A percentile compares a stretch with the other conserved stretches of the same genome.
Evolutionary conservation across 2,113 vertebrate species (phyloP).

Genomic region (Ammospiza caudacuta): DNA sequence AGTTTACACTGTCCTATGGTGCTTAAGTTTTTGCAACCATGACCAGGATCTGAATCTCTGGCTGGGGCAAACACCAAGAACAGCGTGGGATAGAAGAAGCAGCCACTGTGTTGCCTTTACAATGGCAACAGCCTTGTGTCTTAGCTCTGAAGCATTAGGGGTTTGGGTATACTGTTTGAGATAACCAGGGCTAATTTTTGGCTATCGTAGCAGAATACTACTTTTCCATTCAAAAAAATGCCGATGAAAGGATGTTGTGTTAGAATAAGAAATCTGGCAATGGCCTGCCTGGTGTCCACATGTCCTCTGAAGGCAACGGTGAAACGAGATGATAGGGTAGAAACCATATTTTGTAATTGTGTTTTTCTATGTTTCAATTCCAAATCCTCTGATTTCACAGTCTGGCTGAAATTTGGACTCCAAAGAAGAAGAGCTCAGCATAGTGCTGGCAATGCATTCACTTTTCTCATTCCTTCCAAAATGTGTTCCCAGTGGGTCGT

Average conservation of each 20-base stretch:
- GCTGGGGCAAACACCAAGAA: not conserved
- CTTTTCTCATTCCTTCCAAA: slow-evolving; percentile 23
- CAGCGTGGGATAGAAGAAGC: not conserved
- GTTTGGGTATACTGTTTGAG: not conserved
- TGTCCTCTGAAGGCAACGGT: slow-evolving; percentile 17
- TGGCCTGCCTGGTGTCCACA: not conserved
- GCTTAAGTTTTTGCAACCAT: not conserved
- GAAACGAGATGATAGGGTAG: slow-evolving; percentile 21
- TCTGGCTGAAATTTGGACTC: slow-evolving; percentile 20
- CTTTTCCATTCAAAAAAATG: not conserved
- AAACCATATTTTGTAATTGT: slow-evolving; percentile 30
- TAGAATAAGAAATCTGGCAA: not conserved
- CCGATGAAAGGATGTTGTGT: not conserved
- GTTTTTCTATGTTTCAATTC: slow-evolving; percentile 48
- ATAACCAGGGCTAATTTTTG: not conserved
- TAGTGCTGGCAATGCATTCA: slow-evolving; percentile 5
- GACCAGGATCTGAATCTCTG: not conserved
- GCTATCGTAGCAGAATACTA: not conserved
- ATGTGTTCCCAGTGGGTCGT: not conserved
- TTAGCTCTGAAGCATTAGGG: not conserved
- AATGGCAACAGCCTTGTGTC: not conserved
- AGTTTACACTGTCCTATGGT: not conserved
- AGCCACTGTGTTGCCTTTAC: not conserved
- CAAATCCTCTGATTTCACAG: slow-evolving; percentile 2
- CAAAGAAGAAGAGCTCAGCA: not conserved